phyloP scores from a whole-genome alignment of 2,888 invertebrate genomes.

The Stegana nigrithorax region DNA sequence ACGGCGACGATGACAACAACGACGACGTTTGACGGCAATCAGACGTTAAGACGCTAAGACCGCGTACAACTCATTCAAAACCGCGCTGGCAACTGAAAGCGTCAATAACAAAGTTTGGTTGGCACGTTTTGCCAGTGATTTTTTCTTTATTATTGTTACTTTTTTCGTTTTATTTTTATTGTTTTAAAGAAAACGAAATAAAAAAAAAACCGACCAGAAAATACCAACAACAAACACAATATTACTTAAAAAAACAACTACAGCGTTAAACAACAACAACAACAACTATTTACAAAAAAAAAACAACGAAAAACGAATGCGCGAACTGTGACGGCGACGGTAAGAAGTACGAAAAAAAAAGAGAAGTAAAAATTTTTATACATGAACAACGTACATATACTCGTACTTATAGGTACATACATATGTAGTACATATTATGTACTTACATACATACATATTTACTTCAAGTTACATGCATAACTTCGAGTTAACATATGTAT shows the following conservation, averaged over 20 bases:
- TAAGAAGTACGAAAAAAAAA: not conserved
- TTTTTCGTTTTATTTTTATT: slow-evolving; percentile 42
- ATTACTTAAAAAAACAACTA: slow-evolving; percentile 14
- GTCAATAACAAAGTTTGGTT: slow-evolving; percentile 57
- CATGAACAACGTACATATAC: too few species aligned
- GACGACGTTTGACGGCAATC: too few species aligned
- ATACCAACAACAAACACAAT: not conserved
- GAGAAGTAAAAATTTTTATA: slow-evolving; percentile 11
- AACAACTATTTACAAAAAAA: slow-evolving; percentile 13
- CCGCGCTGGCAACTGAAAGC: slow-evolving; percentile 67
- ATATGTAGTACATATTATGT: too few species aligned
- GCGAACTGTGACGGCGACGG: slow-evolving; percentile 20
- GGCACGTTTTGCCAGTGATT: slow-evolving; percentile 53
- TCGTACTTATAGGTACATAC: too few species aligned
- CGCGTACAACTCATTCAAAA: slow-evolving; percentile 66
- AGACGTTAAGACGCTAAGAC: slow-evolving; percentile 2
- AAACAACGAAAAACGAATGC: slow-evolving; percentile 19
- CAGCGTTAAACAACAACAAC: slow-evolving; percentile 23
- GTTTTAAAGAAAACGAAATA: slow-evolving; percentile 47
- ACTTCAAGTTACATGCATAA: too few species aligned
- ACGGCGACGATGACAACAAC: too few species aligned
- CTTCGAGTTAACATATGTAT: not conserved
- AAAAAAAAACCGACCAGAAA: slow-evolving; percentile 18
- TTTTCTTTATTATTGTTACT: slow-evolving; percentile 37
- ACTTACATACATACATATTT: too few species aligned